A percentile compares a stretch with the other conserved stretches of the same genome.
Conservation (phyloP, 1,140 invertebrate species). For the Orchestia grillus region DNA sequence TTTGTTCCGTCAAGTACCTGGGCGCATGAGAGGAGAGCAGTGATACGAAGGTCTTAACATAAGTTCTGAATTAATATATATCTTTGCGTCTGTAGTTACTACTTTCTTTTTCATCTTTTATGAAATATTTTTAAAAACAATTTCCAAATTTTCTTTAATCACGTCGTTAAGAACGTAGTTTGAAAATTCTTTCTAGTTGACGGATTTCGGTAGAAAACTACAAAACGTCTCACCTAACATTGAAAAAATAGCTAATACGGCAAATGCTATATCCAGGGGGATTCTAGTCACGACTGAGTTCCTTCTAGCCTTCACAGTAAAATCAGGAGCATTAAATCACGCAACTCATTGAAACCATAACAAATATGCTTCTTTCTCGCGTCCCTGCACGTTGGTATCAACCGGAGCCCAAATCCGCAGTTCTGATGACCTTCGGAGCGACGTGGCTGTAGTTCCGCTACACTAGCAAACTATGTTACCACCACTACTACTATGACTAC, state of each 20-base stretch:
- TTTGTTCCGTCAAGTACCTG: slow-evolving; percentile 77
- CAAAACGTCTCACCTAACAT: neutral
- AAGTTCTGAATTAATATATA: too few species aligned
- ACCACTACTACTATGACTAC: too few species aligned
- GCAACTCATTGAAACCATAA: neutral
- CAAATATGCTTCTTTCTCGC: neutral
- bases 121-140: neutral
- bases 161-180: neutral
- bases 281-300: neutral
- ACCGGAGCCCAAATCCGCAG: neutral
- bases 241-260: neutral
- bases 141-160: neutral
- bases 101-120: too few species aligned
- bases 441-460: too few species aligned
- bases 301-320: neutral
- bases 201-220: neutral
- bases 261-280: neutral
- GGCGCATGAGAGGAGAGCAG: too few species aligned
- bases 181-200: neutral
- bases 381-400: neutral
- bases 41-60: too few species aligned
- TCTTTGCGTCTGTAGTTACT: too few species aligned
- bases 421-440: too few species aligned
- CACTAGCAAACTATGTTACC: too few species aligned
- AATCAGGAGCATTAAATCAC: neutral